These are phyloP conservation scores for Theodoxus fluviatilis DNA, from an alignment of 2,888 invertebrate species.

Conservation along the genomic window DNA sequence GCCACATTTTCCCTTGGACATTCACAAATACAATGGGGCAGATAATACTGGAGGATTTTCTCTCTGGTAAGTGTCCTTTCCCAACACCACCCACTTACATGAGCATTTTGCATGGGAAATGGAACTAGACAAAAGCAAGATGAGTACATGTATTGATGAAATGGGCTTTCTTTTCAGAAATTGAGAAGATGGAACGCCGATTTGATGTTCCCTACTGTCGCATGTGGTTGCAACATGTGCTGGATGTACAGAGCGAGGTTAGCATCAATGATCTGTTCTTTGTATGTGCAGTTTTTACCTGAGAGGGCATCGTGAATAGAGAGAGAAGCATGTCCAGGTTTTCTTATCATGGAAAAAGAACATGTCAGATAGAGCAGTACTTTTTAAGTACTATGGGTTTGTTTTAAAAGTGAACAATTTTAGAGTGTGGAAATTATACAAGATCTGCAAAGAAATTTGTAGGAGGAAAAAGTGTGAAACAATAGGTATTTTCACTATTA, in stretches of 20 bases:
- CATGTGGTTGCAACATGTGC: conserved; percentile 60
- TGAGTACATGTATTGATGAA: background rate
- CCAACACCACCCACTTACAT: too few relatives aligned
- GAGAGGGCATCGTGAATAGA: background rate
- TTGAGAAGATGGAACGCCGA: conserved; percentile 50
- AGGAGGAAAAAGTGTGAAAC: too few relatives aligned
- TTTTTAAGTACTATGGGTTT: background rate
- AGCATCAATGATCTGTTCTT: conserved; percentile 14
- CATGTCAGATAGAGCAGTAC: background rate
- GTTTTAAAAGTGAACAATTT: background rate
- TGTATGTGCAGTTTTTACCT: background rate
- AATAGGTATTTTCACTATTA: too few relatives aligned
- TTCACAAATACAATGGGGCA: too few relatives aligned
- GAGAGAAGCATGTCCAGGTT: too few relatives aligned
- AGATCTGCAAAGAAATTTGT: too few relatives aligned
- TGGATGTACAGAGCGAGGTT: conserved; percentile 54
- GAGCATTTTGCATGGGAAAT: too few relatives aligned
- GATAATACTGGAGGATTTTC: too few relatives aligned
- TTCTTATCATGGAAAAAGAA: background rate
- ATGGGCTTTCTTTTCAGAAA: conserved; percentile 41
- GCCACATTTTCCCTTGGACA: too few relatives aligned
- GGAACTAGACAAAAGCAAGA: background rate
- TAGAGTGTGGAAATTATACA: background rate
- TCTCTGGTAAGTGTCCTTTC: too few relatives aligned
- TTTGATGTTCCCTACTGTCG: conserved; percentile 59